phyloP scores from a whole-genome alignment of 2,888 invertebrate genomes.

The Malthinus flaveolus region DNA sequence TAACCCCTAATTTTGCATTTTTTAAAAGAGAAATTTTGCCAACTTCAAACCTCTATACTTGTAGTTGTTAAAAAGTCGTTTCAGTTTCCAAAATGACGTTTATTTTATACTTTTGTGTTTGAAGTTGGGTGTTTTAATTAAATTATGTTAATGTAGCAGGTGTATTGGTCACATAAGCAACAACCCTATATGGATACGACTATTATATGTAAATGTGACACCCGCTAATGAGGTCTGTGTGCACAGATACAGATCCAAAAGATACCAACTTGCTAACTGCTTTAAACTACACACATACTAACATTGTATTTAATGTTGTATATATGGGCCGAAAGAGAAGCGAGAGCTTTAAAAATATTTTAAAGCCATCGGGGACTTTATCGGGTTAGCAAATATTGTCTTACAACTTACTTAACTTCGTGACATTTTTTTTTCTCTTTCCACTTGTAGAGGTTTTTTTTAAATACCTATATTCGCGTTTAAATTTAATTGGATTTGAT shows the following conservation, averaged over 20 bases:
- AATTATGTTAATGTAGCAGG: constrained; percentile 39
- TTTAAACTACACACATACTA: constrained; percentile 27
- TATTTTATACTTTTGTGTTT: background rate
- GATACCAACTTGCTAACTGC: constrained; percentile 32
- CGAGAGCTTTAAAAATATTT: constrained; percentile 10
- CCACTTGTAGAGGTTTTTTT: constrained; percentile 1
- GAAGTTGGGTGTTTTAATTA: constrained; percentile 35
- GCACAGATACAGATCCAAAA: constrained; percentile 37
- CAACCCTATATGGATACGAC: constrained; percentile 34
- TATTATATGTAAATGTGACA: constrained; percentile 47
- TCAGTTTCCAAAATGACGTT: background rate
- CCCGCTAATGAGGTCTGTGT: constrained; percentile 44
- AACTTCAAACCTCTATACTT: too few relatives aligned
- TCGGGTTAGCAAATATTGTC: constrained; percentile 32
- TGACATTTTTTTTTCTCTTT: constrained; percentile 4
- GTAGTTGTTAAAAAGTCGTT: too few relatives aligned
- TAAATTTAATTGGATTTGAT: too few relatives aligned
- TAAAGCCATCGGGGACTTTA: constrained; percentile 27
- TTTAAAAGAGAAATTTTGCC: too few relatives aligned
- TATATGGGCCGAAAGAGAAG: constrained; percentile 18
- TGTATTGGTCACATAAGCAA: constrained; percentile 31
- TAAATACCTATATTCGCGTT: too few relatives aligned
- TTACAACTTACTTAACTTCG: constrained; percentile 40
- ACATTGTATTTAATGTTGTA: background rate
- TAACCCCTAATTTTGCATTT: too few relatives aligned